phyloP scores from a whole-genome alignment of 30 jellyfish, hydroid and myxozoan species.

The Chrysaora quinquecirrha region DNA sequence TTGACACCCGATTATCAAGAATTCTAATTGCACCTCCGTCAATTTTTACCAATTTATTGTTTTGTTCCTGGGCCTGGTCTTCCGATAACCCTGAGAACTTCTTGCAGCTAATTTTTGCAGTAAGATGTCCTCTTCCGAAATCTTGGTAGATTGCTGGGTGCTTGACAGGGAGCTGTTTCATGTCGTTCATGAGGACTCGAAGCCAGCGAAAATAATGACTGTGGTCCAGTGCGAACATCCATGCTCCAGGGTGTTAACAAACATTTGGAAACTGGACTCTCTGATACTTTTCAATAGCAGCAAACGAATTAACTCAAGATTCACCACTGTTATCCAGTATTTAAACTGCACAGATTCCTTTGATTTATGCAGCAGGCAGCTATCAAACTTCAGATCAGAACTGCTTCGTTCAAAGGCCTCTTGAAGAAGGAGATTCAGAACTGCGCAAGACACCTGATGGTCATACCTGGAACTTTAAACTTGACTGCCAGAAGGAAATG shows the following conservation, averaged over 20 bases:
- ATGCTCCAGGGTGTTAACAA: constrained; percentile 4
- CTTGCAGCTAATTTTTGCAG: background rate
- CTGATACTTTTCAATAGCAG: background rate
- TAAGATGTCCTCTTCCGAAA: constrained; percentile 24
- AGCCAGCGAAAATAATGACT: constrained; percentile 32
- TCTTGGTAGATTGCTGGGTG: constrained; percentile 39
- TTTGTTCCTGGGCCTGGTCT: constrained; percentile 73
- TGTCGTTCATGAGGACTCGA: constrained; percentile 23
- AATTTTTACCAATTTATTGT: constrained; percentile 42
- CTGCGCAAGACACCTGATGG: constrained; percentile 46
- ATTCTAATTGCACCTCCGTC: constrained; percentile 59
- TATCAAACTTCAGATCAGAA: background rate
- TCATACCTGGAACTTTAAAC: constrained; percentile 41
- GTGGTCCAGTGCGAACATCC: constrained; percentile 21
- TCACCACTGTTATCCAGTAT: constrained; percentile 3
- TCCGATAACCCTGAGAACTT: constrained; percentile 6
- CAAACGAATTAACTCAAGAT: background rate
- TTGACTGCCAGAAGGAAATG: background rate
- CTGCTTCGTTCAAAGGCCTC: constrained; percentile 2
- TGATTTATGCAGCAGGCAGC: background rate
- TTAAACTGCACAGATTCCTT: constrained; percentile 11
- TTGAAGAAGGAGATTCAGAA: background rate
- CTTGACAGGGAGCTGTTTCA: background rate
- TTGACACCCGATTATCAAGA: constrained; percentile 25
- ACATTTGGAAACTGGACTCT: background rate